Conservation (phyloP, 2,797 vertebrate genomes). For the Cichlasoma orientale region DNA sequence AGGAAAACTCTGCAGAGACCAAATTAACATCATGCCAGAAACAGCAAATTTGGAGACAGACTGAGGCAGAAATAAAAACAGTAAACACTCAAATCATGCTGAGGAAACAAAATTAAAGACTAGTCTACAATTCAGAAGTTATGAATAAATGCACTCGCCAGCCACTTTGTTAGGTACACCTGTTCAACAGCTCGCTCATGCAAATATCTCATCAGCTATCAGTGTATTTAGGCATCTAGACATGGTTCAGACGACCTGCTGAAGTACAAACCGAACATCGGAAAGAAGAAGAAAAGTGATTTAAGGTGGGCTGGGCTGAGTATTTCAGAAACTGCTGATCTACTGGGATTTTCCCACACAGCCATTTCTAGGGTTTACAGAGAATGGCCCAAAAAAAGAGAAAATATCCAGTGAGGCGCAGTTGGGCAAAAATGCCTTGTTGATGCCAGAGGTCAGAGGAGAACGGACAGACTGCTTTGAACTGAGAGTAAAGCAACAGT, state of each 20-base stretch:
- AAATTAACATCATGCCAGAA: constrained; percentile 26
- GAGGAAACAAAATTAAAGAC: neutral
- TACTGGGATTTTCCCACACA: neutral
- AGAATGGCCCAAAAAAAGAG: neutral
- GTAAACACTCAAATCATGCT: constrained; percentile 12
- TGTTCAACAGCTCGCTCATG: neutral
- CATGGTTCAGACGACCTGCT: neutral
- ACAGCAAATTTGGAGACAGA: constrained; percentile 13
- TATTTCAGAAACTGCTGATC: neutral
- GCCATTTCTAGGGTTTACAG: neutral
- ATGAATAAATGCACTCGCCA: neutral
- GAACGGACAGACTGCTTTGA: neutral
- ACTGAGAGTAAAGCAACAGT: neutral
- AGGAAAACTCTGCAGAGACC: neutral
- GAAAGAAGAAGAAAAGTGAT: neutral
- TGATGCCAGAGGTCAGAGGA: neutral
- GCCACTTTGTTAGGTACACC: neutral
- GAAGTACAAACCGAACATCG: neutral
- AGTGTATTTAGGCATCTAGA: neutral
- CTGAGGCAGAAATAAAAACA: constrained; percentile 16
- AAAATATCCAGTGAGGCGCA: neutral
- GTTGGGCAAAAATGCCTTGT: neutral
- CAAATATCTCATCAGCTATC: neutral
- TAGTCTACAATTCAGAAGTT: neutral
- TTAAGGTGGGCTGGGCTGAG: neutral